Conservation (phyloP, 2,888 invertebrate genomes). For the Platycnemis pennipes region DNA sequence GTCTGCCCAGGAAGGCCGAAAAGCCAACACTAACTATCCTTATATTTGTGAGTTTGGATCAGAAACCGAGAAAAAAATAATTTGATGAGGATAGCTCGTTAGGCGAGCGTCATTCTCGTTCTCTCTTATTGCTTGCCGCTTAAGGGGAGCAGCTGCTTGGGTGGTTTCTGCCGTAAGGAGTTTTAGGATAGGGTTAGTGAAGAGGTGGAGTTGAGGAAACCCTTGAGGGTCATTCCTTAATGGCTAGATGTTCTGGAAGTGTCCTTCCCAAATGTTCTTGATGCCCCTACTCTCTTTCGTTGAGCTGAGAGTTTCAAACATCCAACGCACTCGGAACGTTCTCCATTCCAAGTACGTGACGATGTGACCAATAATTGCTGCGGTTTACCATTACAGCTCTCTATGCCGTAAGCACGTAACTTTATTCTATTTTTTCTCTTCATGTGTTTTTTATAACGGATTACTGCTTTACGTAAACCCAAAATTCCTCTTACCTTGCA, state of each 20-base stretch:
- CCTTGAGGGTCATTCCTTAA: not conserved
- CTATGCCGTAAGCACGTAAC: too few species aligned
- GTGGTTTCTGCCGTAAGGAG: not conserved
- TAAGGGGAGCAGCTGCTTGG: not conserved
- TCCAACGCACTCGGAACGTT: not conserved
- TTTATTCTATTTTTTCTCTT: too few species aligned
- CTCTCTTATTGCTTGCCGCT: not conserved
- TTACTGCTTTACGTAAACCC: too few species aligned
- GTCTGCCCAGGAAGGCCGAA: not conserved
- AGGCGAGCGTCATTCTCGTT: not conserved
- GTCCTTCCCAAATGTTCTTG: not conserved
- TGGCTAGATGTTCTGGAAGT: conserved; percentile 15
- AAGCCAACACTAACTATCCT: not conserved
- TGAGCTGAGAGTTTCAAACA: not conserved
- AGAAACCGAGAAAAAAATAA: not conserved
- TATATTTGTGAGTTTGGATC: not conserved
- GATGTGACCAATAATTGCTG: too few species aligned
- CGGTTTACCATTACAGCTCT: too few species aligned
- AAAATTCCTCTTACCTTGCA: too few species aligned
- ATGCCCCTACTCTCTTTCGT: not conserved
- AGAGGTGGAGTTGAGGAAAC: not conserved
- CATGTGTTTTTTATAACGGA: too few species aligned
- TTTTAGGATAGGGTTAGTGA: not conserved
- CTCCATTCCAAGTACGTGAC: too few species aligned
- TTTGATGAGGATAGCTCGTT: not conserved